phyloP scores from a whole-genome alignment of 2,888 invertebrate species.

The Dexiosoma caninum region DNA sequence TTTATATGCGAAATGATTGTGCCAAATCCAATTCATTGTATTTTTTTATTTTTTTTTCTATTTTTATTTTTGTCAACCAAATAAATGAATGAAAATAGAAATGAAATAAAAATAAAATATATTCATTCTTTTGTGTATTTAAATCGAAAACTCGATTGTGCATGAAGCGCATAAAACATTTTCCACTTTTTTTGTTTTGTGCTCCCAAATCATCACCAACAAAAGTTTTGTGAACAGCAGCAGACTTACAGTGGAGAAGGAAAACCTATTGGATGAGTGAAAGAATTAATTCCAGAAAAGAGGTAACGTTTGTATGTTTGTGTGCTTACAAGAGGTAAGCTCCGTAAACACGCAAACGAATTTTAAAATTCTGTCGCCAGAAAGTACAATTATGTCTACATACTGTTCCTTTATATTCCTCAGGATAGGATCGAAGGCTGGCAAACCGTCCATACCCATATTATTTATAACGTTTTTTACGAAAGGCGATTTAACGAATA shows the following conservation, averaged over 20 bases:
- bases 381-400: too few species aligned
- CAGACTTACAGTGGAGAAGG: conserved; percentile 7
- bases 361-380: too few species aligned
- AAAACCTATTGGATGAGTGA: not conserved
- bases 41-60: not conserved
- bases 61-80: conserved; percentile 36
- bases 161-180: conserved; percentile 67
- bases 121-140: conserved; percentile 70
- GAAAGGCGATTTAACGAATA: too few species aligned
- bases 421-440: too few species aligned
- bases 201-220: conserved; percentile 47
- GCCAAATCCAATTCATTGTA: conserved; percentile 1
- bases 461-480: too few species aligned
- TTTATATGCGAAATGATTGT: not conserved
- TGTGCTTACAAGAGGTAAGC: too few species aligned
- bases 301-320: too few species aligned
- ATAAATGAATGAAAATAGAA: conserved; percentile 58
- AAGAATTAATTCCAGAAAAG: not conserved
- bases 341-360: too few species aligned
- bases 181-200: too few species aligned
- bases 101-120: conserved; percentile 60
- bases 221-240: conserved; percentile 20
- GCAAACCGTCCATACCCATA: too few species aligned
- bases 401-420: too few species aligned
- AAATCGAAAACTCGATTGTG: conserved; percentile 74